Evolutionary conservation across 1,140 invertebrate species (phyloP), one percentile per base, ranked within the genome.

Genomic region (Drosophila aff.): DNA sequence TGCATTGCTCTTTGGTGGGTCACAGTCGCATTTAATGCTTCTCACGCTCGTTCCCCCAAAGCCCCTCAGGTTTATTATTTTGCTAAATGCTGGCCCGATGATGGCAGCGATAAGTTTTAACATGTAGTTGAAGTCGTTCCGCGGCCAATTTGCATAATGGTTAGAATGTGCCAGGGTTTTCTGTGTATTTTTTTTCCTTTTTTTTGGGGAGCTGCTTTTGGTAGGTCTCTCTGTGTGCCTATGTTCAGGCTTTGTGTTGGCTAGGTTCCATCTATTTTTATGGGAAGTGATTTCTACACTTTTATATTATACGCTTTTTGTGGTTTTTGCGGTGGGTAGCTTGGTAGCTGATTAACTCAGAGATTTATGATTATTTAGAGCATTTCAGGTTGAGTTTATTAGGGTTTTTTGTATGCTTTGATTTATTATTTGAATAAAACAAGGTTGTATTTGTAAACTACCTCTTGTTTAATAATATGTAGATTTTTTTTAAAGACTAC

Each of bases 91-190:
- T 79, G 69, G 73, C 74, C 59, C 53, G 36, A 26, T 53, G 82
- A 78, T 85, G 78, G 62, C 61, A 52, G 69, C 75, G 82, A 85
- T 85, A 85, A 85, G 74, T 44, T 62, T 63, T 78, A 46, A 58
- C 82, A 85, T 78, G 76, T 72, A 78, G 75, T 80, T 84, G 46
- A 76, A 75, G 72, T 82, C 64, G 75, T 82, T 76, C 75, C 66
- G 58, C 66, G 67, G 79, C 64, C 80, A 79, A 86, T 86, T 82
- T 86, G 79, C 83, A 86, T 86, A 86, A 86, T 87, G 59, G 67
- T 47, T 71, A 44, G 59, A 50, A 55, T 47, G 67, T 71, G 67
- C 38, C n/a, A 10, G 57, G 64, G 36, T 41, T 60, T 57, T 18
- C 23, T 15, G 1, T 8, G 36, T 7, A 31, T 5, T 5, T 13